Base-by-base conservation (phyloP, 1,140 invertebrate species). In the Proales similis region DNA sequence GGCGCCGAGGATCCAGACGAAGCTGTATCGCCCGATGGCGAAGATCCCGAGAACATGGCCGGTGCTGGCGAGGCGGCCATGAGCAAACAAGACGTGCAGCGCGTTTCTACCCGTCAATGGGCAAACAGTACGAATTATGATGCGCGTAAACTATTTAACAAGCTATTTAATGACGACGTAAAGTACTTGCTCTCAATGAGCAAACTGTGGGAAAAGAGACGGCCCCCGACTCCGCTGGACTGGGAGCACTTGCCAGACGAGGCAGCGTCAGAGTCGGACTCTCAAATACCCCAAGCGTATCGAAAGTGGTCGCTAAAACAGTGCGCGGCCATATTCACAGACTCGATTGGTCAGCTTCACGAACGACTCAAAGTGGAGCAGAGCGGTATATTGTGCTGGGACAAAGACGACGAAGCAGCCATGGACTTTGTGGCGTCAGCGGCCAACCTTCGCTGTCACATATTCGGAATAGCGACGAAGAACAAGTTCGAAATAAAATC, bases 351-450 rank as follows among this genome's bases (percentile, higher is more conserved):
- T 24, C 78, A 77, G 9, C 73, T 96, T 3, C 85, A 84, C 69
- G 72, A 81, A 26, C 79, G 81, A 14, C 63, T 75, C 24, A 63
- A 69, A 20, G 63, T 66, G 2, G 79, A 80, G 6, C 81, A 87
- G 67, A 83, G 84, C 69, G 70, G 69, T 12, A 70, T 71, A 62
- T 78, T 97, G 0, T 82, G 90, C 22, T 98, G 92, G 92, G 93
- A 98, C 73, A 98, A 98, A 77, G 94, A 99, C 78, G 90, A 97
- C 73, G 84, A 86, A 64, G 76, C 81, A 64, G 84, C 87, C 0
- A 90, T 99, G 87, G 85, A 97, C 75, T 98, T 99, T 79, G 92
- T 98, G 2, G 85, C 90, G 0, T 83, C 89, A 2, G 90, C 89
- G 74, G 85, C 92, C 1, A 98, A 98, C 74, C 85, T 99, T 62